These are phyloP conservation scores for Andrena bucephala DNA, from an alignment of 2,888 invertebrate species.

Conservation along the genomic window DNA sequence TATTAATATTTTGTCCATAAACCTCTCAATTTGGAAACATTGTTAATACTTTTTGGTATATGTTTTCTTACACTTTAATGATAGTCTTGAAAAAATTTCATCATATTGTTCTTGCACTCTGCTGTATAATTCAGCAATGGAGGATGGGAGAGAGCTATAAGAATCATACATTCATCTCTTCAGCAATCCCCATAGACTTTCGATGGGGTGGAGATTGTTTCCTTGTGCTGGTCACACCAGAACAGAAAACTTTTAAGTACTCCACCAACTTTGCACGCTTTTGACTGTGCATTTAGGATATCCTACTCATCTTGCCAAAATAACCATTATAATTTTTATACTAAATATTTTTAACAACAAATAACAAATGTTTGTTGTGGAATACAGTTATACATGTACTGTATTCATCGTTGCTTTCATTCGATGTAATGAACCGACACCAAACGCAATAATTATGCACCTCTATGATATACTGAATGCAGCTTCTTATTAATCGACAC, in stretches of 20 bases:
- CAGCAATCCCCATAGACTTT: neutral
- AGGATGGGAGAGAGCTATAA: neutral
- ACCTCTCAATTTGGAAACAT: neutral
- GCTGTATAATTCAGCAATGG: neutral
- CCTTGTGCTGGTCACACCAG: neutral
- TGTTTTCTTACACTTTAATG: neutral
- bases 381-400: neutral
- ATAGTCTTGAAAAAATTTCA: neutral
- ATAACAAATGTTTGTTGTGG: neutral
- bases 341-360: neutral
- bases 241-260: neutral
- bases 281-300: neutral
- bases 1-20: neutral
- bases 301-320: too few relatives aligned
- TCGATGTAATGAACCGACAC: too few relatives aligned
- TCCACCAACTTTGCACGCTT: neutral
- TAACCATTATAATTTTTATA: too few relatives aligned
- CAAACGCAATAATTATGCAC: too few relatives aligned
- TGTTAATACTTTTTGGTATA: slow-evolving; percentile 3
- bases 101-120: neutral
- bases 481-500: too few relatives aligned
- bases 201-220: too few relatives aligned
- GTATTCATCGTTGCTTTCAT: too few relatives aligned
- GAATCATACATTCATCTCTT: neutral
- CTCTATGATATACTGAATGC: too few relatives aligned